These are phyloP conservation scores for Drosophila buzzatii DNA, from an alignment of 2,888 invertebrate genomes.

Conservation along the genomic window DNA sequence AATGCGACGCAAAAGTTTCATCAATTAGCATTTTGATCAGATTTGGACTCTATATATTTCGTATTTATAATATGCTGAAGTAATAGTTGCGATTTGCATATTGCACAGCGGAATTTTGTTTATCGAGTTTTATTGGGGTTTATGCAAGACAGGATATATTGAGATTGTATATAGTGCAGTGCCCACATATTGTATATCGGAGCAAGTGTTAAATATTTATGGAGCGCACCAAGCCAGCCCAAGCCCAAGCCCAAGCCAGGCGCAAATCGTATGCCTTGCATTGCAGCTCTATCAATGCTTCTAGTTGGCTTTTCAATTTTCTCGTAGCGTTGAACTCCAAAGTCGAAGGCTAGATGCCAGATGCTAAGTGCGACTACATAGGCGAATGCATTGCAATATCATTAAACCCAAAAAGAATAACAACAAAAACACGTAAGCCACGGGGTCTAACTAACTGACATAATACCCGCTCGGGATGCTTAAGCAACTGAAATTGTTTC, in stretches of 20 bases:
- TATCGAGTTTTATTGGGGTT: constrained; percentile 47
- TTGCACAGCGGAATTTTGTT: constrained; percentile 30
- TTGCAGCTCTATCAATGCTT: constrained; percentile 1
- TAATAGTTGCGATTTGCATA: constrained; percentile 61
- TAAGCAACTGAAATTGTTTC: too few relatives aligned
- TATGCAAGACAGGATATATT: constrained; percentile 66
- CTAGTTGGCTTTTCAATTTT: constrained; percentile 16
- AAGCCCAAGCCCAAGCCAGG: constrained; percentile 2
- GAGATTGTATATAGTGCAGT: constrained; percentile 48
- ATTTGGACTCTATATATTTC: constrained; percentile 44
- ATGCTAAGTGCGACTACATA: constrained; percentile 10
- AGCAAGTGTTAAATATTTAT: constrained; percentile 61
- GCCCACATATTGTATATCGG: constrained; percentile 24
- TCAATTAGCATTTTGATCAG: constrained; percentile 10
- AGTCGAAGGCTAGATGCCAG: constrained; percentile 44
- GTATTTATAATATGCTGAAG: constrained; percentile 74
- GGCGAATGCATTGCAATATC: constrained; percentile 20
- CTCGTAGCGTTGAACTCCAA: constrained; percentile 50
- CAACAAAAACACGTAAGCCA: background rate
- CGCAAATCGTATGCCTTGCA: constrained; percentile 15
- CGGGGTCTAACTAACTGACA: background rate
- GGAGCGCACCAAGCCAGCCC: constrained; percentile 5
- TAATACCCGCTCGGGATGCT: background rate
- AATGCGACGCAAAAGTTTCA: constrained; percentile 15
- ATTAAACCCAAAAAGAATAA: constrained; percentile 11